Percentiles rank a stretch among this genome's conserved stretches.
Evolutionary conservation across 1,140 invertebrate species (phyloP).

Genomic region (Nautilus pompilius): DNA sequence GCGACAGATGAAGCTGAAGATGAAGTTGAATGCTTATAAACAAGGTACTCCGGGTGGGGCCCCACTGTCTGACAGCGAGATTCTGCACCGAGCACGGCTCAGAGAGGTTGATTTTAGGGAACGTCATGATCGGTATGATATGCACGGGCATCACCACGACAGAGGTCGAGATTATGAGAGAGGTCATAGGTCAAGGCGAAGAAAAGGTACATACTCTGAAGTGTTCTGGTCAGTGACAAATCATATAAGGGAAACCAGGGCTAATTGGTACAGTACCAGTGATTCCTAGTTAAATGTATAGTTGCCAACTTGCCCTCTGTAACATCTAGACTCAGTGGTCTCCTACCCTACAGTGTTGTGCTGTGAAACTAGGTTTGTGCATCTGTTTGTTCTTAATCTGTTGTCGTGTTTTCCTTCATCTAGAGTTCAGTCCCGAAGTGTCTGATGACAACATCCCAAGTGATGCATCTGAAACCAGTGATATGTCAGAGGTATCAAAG

Average conservation of each 20-base stretch:
- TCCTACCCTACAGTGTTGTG: too few species aligned
- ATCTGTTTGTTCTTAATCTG: conserved; percentile 5
- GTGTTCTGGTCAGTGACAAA: too few species aligned
- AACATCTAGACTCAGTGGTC: too few species aligned
- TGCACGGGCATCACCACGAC: conserved; percentile 7
- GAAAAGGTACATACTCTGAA: too few species aligned
- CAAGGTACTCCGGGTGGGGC: conserved; percentile 5
- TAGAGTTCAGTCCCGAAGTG: conserved; percentile 48
- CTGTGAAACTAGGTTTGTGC: too few species aligned
- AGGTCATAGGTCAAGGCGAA: conserved; percentile 19
- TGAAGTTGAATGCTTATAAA: conserved; percentile 53
- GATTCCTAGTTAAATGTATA: too few species aligned
- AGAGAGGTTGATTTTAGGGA: conserved; percentile 2
- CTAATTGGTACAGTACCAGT: too few species aligned
- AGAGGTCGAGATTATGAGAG: conserved; percentile 21
- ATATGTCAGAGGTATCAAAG: conserved; percentile 56
- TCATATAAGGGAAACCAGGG: too few species aligned
- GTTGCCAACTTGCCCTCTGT: too few species aligned
- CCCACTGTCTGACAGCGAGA: conserved; percentile 36
- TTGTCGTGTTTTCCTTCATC: too few species aligned
- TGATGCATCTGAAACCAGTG: conserved; percentile 52
- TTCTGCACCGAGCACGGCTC: conserved; percentile 6
- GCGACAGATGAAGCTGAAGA: conserved; percentile 68
- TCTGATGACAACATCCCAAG: conserved; percentile 48
- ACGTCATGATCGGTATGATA: conserved; percentile 16